phyloP scores from a whole-genome alignment of 2,113 vertebrate genomes.

The Xenus cinereus region DNA sequence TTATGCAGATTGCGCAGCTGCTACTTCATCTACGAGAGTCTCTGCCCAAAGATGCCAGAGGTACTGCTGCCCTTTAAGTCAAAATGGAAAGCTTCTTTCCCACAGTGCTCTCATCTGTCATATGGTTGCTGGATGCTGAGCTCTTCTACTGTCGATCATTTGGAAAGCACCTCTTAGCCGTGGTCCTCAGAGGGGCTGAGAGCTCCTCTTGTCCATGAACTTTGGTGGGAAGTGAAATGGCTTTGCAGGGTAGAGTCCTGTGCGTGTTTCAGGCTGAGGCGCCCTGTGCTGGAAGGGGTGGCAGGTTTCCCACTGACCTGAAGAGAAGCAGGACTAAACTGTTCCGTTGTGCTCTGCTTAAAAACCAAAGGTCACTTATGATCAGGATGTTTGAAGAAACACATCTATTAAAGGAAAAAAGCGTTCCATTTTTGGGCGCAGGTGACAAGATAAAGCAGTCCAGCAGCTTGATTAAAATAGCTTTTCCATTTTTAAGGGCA shows the following conservation, averaged over 20 bases:
- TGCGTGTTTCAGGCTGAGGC: background rate
- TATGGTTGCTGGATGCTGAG: background rate
- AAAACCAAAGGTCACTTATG: background rate
- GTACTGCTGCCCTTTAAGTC: constrained; percentile 38
- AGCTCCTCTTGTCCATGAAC: background rate
- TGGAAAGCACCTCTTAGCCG: background rate
- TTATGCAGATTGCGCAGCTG: background rate
- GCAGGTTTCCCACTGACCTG: constrained; percentile 3
- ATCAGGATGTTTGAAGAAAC: constrained; percentile 24
- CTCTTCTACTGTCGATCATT: background rate
- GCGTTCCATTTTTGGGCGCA: background rate
- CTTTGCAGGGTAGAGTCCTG: background rate
- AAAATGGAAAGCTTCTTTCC: constrained; percentile 17
- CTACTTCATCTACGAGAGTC: constrained; percentile 9
- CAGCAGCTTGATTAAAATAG: constrained; percentile 36
- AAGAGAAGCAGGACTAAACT: background rate
- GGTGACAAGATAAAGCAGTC: constrained; percentile 15
- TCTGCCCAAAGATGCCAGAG: background rate
- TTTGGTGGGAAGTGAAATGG: background rate
- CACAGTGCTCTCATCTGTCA: constrained; percentile 10
- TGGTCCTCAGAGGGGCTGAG: background rate
- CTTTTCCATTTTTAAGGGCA: constrained; percentile 34
- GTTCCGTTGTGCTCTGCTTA: background rate
- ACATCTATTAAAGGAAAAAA: constrained; percentile 23
- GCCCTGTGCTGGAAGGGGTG: background rate